Evolutionary conservation across 2,797 vertebrate genomes (phyloP), one percentile per base, ranked within the genome.

Genomic region (Coranthus polyacanthus): DNA sequence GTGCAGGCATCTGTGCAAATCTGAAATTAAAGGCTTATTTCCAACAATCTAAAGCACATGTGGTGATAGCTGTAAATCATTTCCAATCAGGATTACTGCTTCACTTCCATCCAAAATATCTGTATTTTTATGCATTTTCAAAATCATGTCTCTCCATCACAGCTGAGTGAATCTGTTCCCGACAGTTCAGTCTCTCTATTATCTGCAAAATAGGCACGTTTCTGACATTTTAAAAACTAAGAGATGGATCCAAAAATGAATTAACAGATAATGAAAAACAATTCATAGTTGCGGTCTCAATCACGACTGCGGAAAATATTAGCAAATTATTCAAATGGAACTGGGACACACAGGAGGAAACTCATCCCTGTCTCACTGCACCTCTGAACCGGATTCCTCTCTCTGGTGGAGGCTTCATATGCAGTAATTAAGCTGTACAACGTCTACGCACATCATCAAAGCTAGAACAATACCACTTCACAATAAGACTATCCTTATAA

Each of bases 201-300:
- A 17, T 15, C 37, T 26, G 21, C 13, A 50, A 7, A n/a, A 54
- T 44, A 11, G 39, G n/a, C 12, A 26, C 10, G 16, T 47, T 45
- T 26, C 12, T 41, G 21, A 29, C 20, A 21, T 22, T 67, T 41
- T 37, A 57, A 8, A 43, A 34, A 42, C 24, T 6, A 39, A 52
- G 26, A 37, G 26, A 43, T 42, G 45, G 10, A 24, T 55, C 2
- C 1, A 22, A 45, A 54, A 50, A 6, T 36, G 8, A 43, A 77
- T 53, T 12, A 56, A 46, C 37, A 47, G 6, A 26, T 37, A 49
- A 57, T 52, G 12, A 62, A 65, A 55, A 8, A 39, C 2, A 49
- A 59, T 5, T 24, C 4, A 37, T 16, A 16, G 4, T 17, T 43
- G n/a, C 15, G 3, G 2, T 26, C 7, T 50, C 18, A 16, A 32